Evolutionary conservation across 1,140 invertebrate genomes (phyloP), one percentile per base, ranked within the genome.

Genomic region (Tetramorium parvispinum): DNA sequence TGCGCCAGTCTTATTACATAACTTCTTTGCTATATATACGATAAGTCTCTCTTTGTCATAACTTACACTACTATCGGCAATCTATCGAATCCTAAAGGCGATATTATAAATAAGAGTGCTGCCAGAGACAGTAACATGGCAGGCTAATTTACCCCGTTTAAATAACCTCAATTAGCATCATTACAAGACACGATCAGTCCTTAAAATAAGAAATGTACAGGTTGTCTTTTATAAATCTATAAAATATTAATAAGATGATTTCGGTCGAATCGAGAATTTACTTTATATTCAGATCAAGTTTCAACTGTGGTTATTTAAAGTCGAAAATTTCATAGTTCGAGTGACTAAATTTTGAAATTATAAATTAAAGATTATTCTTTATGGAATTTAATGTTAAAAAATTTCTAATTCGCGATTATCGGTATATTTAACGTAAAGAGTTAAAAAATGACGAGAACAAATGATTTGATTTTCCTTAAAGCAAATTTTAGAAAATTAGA

Each of bases 121-220:
- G 53, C 7, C 51, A 21, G 18, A 5, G 24, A 73, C 37, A 73
- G 66, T 40, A 65, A 18, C 61, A 13, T 37, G n/a, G 10, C 37
- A 43, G 37, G 18, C 13, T 82, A 82, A 82, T 82, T 82, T 73
- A 59, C 66, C 13, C 2, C 6, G n/a, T 53, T 82, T 71, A 46
- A 8, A n/a, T 59, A 82, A 73, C 21, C 18, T 73, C 40, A 53
- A 73, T 59, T n/a, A 71, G 18, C 51, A 11, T 71, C 21, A 51
- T 3, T 53, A 43, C 13, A 7, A 70, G 37, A 71, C n/a, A 16
- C 3, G 37, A 46, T 57, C n/a, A 11, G 1, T 18, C 18, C 11
- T 73, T 71, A 8, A 5, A 32, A 5, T 40, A 46, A 79, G n/a
- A 43, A 27, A 32, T 3, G 6, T 40, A n/a, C 1, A 66, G 3